These are phyloP conservation scores for Platysteira castanea DNA, from an alignment of 2,113 vertebrate species.

Conservation along the genomic window DNA sequence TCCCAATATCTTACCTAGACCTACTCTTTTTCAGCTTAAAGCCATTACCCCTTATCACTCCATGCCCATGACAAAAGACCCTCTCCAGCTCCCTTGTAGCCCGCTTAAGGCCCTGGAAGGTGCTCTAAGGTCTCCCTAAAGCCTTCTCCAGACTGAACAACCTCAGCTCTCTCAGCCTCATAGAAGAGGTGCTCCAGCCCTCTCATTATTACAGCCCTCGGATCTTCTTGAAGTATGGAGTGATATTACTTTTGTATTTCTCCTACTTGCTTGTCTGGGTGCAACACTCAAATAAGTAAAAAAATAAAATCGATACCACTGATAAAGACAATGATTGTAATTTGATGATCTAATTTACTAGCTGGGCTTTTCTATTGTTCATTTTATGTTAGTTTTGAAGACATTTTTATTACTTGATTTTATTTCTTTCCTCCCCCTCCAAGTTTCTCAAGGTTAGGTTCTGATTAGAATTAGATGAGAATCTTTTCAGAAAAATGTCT, in stretches of 20 bases:
- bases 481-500: not conserved
- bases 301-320: not conserved
- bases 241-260: not conserved
- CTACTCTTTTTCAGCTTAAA: not conserved
- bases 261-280: not conserved
- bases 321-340: not conserved
- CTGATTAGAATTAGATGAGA: not conserved
- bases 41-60: accelerated
- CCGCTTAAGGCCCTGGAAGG: not conserved
- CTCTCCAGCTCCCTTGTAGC: not conserved
- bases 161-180: not conserved
- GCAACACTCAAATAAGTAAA: not conserved
- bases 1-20: not conserved
- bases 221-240: not conserved
- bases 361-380: not conserved
- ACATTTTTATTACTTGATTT: not conserved
- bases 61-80: not conserved
- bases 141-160: not conserved
- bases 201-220: not conserved
- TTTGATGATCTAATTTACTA: not conserved
- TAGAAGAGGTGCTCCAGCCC: not conserved
- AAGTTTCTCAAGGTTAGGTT: not conserved
- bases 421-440: not conserved
- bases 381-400: not conserved
- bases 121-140: not conserved